A percentile compares a stretch with the other conserved stretches of the same genome.
These are phyloP conservation scores for Philaethria dido DNA, from an alignment of 2,888 invertebrate species.

Conservation along the genomic window DNA sequence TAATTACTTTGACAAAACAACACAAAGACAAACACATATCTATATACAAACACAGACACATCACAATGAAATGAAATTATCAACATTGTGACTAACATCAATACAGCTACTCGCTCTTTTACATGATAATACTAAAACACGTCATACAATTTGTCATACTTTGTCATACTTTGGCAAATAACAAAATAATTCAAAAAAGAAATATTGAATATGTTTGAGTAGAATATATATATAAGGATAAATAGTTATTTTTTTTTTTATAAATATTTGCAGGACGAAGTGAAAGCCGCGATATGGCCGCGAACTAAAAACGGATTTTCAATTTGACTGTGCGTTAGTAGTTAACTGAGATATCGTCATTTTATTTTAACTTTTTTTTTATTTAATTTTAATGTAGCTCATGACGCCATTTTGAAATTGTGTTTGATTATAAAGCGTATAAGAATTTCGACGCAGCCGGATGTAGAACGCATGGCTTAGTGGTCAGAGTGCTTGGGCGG, in stretches of 20 bases:
- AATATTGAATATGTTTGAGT: too few species aligned
- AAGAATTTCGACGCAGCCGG: too few species aligned
- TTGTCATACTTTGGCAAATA: too few species aligned
- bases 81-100: too few species aligned
- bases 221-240: not conserved
- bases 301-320: slow-evolving; percentile 56
- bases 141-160: too few species aligned
- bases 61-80: too few species aligned
- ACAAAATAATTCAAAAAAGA: too few species aligned
- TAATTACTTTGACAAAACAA: too few species aligned
- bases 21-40: too few species aligned
- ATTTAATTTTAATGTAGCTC: not conserved
- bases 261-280: slow-evolving; percentile 50
- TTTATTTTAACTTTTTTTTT: not conserved
- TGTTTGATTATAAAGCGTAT: too few species aligned
- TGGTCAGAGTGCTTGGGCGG: too few species aligned
- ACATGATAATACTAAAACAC: not conserved
- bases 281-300: slow-evolving; percentile 52
- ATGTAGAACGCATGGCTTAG: too few species aligned
- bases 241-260: slow-evolving; percentile 11
- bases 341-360: not conserved
- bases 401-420: not conserved
- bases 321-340: slow-evolving; percentile 42
- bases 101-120: not conserved
- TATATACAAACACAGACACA: not conserved